A percentile compares a stretch with the other conserved stretches of the same genome.
Evolutionary conservation across 2,797 vertebrate species (phyloP).

Genomic region (Fringilla coelebs): DNA sequence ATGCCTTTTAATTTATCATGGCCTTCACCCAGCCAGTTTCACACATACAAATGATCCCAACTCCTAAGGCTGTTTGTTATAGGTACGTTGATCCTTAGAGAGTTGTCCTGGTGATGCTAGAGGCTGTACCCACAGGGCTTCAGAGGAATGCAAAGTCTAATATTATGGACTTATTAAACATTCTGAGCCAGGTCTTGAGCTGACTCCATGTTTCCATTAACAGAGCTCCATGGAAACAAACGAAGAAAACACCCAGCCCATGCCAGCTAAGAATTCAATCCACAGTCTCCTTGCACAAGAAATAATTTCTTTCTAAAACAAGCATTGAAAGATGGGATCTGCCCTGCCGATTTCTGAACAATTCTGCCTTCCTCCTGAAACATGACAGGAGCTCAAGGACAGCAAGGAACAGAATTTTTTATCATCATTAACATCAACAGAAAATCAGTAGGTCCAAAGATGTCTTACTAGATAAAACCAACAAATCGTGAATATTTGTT

Average conservation of each 20-base stretch:
- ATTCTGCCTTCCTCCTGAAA: not conserved
- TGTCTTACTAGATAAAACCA: not conserved
- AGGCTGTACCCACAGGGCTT: not conserved
- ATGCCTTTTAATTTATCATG: not conserved
- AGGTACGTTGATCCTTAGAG: not conserved
- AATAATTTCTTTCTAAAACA: not conserved
- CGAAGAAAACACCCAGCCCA: not conserved
- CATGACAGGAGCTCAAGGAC: not conserved
- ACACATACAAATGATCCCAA: not conserved
- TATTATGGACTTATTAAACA: slow-evolving; percentile 28
- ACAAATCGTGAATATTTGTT: slow-evolving; percentile 1
- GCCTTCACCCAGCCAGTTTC: not conserved
- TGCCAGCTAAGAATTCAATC: slow-evolving; percentile 4
- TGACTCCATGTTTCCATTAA: no score
- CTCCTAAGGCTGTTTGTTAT: not conserved
- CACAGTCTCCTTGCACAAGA: not conserved
- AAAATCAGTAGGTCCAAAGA: not conserved
- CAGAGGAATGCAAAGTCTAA: not conserved
- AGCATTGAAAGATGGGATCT: not conserved
- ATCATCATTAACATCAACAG: not conserved
- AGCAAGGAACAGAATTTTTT: not conserved
- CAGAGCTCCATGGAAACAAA: slow-evolving; percentile 33
- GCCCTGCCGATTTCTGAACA: not conserved
- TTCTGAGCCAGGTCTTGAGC: not conserved
- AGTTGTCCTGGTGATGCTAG: not conserved